phyloP scores from a whole-genome alignment of 2,113 vertebrate genomes.

The Sapajus apella region DNA sequence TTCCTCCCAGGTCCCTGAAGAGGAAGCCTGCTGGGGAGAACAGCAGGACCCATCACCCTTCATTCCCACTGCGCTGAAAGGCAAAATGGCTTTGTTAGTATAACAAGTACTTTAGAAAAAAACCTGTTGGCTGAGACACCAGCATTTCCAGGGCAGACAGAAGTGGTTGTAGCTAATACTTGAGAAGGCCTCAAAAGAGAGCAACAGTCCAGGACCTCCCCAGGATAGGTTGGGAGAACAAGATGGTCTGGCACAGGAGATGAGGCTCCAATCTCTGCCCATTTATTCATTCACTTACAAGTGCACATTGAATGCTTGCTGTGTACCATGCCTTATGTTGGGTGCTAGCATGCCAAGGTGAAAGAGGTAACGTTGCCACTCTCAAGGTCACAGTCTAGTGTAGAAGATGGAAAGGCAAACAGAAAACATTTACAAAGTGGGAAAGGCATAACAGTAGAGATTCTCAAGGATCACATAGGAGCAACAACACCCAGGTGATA shows the following conservation, averaged over 20 bases:
- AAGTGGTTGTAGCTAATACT: neutral
- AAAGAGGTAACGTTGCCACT: neutral
- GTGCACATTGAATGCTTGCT: neutral
- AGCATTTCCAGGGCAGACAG: neutral
- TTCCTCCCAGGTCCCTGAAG: neutral
- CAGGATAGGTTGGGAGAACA: neutral
- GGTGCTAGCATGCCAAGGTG: neutral
- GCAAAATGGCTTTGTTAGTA: neutral
- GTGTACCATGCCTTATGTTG: neutral
- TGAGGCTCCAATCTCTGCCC: neutral
- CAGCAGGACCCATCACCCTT: neutral
- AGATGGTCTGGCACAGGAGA: neutral
- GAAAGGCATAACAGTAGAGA: neutral
- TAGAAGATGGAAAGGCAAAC: neutral
- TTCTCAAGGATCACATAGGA: neutral
- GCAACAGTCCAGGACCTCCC: neutral
- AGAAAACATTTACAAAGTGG: neutral
- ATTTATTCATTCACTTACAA: neutral
- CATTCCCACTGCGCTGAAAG: neutral
- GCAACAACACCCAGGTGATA: neutral
- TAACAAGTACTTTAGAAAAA: neutral
- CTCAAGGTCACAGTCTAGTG: neutral
- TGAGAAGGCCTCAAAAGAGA: neutral
- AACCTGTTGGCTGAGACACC: neutral
- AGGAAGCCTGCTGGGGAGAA: neutral